A percentile compares a stretch with the other conserved stretches of the same genome.
Conservation (phyloP, 2,797 vertebrate species). For the Hippopotamyrus pictus region DNA sequence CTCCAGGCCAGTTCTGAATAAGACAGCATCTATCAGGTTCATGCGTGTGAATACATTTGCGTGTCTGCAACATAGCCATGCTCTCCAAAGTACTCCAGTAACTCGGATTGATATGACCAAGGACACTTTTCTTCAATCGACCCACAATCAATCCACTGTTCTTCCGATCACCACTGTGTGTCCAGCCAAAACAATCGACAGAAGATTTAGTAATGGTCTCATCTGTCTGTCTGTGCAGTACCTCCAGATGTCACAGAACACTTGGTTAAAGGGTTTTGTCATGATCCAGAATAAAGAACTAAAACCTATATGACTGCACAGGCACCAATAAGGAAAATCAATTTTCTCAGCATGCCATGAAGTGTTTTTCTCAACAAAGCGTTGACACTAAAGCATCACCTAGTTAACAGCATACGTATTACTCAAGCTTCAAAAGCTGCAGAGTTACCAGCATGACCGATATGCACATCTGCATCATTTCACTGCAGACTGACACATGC, state of each 20-base stretch:
- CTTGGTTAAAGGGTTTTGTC: neutral
- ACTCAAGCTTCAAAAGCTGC: neutral
- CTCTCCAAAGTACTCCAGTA: slow-evolving; percentile 28
- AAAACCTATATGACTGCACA: neutral
- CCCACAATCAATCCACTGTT: neutral
- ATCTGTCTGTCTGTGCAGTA: neutral
- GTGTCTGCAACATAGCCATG: neutral
- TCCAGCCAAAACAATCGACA: neutral
- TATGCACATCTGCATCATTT: neutral
- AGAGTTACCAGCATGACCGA: neutral
- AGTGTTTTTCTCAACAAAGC: neutral
- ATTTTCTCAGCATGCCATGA: neutral
- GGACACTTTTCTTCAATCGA: slow-evolving; percentile 17
- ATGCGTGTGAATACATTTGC: neutral
- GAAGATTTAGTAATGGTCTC: neutral
- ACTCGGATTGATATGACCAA: neutral
- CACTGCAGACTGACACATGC: neutral
- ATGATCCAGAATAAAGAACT: neutral
- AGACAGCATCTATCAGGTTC: neutral
- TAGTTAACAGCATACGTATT: neutral
- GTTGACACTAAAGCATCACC: neutral
- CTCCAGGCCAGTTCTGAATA: neutral
- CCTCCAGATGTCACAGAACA: neutral
- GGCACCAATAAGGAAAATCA: neutral
- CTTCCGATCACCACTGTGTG: neutral